Evolutionary conservation across 2,113 vertebrate species (phyloP).

Genomic region (Myocastor coypus): DNA sequence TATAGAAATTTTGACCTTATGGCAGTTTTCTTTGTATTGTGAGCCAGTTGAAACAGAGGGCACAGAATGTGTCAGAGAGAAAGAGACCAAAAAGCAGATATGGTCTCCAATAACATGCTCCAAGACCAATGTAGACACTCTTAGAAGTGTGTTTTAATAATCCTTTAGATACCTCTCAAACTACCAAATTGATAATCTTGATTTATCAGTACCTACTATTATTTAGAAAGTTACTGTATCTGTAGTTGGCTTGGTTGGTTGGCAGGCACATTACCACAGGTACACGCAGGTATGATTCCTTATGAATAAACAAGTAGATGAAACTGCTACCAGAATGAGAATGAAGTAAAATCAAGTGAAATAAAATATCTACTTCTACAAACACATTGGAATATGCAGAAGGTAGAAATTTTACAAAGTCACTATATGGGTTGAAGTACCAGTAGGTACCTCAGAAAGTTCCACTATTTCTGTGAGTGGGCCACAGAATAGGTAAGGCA

Average conservation of each 20-base stretch:
- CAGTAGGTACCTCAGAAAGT: not conserved
- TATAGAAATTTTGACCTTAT: too few species aligned
- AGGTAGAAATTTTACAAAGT: not conserved
- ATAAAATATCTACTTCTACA: not conserved
- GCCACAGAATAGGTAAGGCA: not conserved
- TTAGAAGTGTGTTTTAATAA: not conserved
- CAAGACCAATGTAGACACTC: not conserved
- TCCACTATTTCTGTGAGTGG: not conserved
- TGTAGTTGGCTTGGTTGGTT: not conserved
- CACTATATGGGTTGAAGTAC: not conserved
- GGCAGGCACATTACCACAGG: not conserved
- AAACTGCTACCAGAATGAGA: not conserved
- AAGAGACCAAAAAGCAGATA: not conserved
- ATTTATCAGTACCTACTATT: not conserved
- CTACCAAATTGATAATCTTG: not conserved
- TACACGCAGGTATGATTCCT: not conserved
- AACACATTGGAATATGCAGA: not conserved
- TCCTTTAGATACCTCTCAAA: not conserved
- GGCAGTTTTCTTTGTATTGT: too few species aligned
- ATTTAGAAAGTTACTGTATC: not conserved
- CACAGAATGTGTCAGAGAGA: not conserved
- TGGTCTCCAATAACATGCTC: not conserved
- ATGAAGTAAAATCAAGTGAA: not conserved
- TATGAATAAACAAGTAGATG: not conserved
- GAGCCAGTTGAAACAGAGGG: not conserved